These are phyloP conservation scores for Cerastoderma edule DNA, from an alignment of 2,888 invertebrate species.

Conservation along the genomic window DNA sequence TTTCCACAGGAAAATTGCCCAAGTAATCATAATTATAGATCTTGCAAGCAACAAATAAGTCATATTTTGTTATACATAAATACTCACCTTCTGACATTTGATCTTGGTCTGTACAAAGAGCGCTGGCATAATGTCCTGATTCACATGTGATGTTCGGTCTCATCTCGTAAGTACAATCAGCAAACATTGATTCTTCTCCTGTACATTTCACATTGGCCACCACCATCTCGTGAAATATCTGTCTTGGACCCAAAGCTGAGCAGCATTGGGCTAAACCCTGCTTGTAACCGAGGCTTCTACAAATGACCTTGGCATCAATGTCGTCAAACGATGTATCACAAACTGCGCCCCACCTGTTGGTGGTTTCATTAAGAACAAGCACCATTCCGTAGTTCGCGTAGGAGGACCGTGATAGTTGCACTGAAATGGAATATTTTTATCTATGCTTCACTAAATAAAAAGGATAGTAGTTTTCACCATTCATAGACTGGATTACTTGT, in stretches of 20 bases:
- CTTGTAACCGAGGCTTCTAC: slow-evolving; percentile 88
- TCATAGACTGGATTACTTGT: too few species aligned
- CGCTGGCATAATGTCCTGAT: slow-evolving; percentile 64
- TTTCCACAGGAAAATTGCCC: too few species aligned
- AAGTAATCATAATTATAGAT: too few species aligned
- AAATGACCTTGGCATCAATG: slow-evolving; percentile 88
- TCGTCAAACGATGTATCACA: slow-evolving; percentile 90
- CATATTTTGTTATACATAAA: too few species aligned
- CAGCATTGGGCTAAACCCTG: slow-evolving; percentile 71
- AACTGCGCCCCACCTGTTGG: slow-evolving; percentile 87
- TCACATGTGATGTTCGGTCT: slow-evolving; percentile 50
- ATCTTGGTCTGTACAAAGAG: slow-evolving; percentile 54
- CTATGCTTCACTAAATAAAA: too few species aligned
- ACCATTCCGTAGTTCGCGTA: slow-evolving; percentile 68
- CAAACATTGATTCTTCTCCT: slow-evolving; percentile 63
- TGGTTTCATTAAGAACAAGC: slow-evolving; percentile 83
- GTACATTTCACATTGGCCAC: slow-evolving; percentile 65
- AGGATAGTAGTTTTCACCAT: too few species aligned
- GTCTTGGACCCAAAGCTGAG: slow-evolving; percentile 62
- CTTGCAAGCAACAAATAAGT: too few species aligned
- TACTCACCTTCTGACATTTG: slow-evolving; percentile 37
- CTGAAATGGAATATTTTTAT: too few species aligned
- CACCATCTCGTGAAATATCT: slow-evolving; percentile 43
- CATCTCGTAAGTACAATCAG: slow-evolving; percentile 54
- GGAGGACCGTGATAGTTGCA: slow-evolving; percentile 59